Evolutionary conservation across 2,888 invertebrate genomes (phyloP), one percentile per base, ranked within the genome.

Genomic region (Deroplatys truncata): DNA sequence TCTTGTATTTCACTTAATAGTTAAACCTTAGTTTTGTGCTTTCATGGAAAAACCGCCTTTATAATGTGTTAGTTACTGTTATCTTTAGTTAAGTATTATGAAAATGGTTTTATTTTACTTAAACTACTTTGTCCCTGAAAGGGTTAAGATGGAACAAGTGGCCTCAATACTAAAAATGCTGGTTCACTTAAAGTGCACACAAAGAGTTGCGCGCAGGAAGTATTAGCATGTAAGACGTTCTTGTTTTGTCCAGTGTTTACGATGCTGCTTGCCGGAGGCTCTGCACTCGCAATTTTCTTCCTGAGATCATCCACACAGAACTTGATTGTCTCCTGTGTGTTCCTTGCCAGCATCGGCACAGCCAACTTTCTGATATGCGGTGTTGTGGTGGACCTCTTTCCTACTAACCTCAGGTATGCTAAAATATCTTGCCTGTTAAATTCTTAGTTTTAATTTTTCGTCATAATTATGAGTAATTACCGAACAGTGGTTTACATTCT

Each of bases 241-340:
- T 28, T 56, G n/a, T 56, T 89, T 86, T 82, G 92, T 92, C 28
- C 91, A 93, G 92, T 93, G 10, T 92, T 93, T 1, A 93, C 94
- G 1, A 93, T 94, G 92, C 89, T 94, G 0, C 90, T 94, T 4
- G 95, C 96, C 0, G 95, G 96, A 0, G 31, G 94, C 2, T 95
- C 95, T 85, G 95, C 96, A 0, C 94, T 95, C 8, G 93, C 94
- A 0, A 94, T 97, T 0, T 96, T 96, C 92, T 95, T 95, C 92
- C 94, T 95, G 0, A 93, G 93, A 86, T 94, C 95, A 89, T 95
- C 96, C 89, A 93, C 94, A 82, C 92, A 95, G 35, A 95, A 95
- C 1, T 94, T 97, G 0, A 93, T 96, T 0, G 94, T 96, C 7
- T 93, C 94, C 29, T 94, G 94, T 89, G 91, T 94, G 82, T 95